Evolutionary conservation across 2,113 vertebrate genomes (phyloP).

Genomic region (Phalacrocorax pelagicus): DNA sequence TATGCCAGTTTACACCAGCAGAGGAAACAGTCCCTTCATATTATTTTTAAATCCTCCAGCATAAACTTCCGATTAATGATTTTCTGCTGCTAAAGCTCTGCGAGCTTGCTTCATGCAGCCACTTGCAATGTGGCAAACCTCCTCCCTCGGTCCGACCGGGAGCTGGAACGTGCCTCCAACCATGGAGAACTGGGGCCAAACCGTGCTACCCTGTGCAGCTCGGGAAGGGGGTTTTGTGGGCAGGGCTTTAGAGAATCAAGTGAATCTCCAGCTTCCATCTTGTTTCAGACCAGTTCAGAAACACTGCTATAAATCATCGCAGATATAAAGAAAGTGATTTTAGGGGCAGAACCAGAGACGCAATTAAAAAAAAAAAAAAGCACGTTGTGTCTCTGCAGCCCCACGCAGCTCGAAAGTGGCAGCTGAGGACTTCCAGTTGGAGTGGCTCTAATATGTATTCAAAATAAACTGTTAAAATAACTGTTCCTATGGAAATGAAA

Average conservation of each 20-base stretch:
- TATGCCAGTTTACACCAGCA: not conserved
- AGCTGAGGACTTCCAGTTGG: not conserved
- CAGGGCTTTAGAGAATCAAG: not conserved
- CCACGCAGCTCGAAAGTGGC: not conserved
- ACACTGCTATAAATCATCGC: not conserved
- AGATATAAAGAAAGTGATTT: conserved; percentile 10
- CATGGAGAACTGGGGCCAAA: not conserved
- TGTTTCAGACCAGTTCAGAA: not conserved
- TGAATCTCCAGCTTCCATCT: not conserved
- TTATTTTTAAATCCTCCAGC: not conserved
- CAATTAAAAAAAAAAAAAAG: not conserved
- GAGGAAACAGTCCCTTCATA: not conserved
- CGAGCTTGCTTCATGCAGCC: not conserved
- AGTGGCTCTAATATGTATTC: not conserved
- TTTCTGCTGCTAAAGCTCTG: conserved; percentile 32
- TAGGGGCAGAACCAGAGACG: not conserved
- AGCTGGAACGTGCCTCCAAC: not conserved
- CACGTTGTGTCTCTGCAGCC: not conserved
- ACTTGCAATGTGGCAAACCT: not conserved
- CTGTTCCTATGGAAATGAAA: conserved; percentile 61
- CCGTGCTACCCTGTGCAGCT: not conserved
- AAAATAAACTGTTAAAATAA: conserved; percentile 20
- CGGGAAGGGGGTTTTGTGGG: not conserved
- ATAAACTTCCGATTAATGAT: not conserved
- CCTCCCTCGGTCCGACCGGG: not conserved